A percentile compares a stretch with the other conserved stretches of the same genome.
These are phyloP conservation scores for Chironomus tepperi DNA, from an alignment of 1,140 invertebrate genomes.

Conservation along the genomic window DNA sequence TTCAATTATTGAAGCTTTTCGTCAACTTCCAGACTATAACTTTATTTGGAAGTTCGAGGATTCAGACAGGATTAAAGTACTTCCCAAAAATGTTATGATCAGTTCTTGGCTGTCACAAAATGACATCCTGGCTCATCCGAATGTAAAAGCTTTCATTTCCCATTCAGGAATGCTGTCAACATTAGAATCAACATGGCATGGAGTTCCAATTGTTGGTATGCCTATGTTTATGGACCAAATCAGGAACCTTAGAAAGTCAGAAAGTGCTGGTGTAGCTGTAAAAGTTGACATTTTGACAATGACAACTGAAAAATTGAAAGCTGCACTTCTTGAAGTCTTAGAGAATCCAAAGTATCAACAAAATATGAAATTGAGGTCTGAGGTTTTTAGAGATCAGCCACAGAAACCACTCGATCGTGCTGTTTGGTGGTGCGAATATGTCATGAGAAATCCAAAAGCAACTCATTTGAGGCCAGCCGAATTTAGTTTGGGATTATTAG, in stretches of 20 bases:
- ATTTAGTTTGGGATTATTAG: neutral
- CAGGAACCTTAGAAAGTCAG: neutral
- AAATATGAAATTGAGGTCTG: neutral
- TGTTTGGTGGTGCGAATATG: slow-evolving; percentile 26
- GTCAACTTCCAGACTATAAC: slow-evolving; percentile 36
- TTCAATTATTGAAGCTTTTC: slow-evolving; percentile 38
- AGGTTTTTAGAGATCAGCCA: slow-evolving; percentile 15
- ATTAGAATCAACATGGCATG: slow-evolving; percentile 42
- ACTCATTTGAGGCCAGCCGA: slow-evolving; percentile 1
- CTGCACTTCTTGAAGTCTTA: neutral
- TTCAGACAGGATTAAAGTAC: slow-evolving; percentile 31
- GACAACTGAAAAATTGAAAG: neutral
- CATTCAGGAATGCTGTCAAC: slow-evolving; percentile 43
- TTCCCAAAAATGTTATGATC: slow-evolving; percentile 43
- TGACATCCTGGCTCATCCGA: slow-evolving; percentile 36
- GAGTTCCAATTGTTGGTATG: slow-evolving; percentile 42
- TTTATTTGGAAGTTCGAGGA: slow-evolving; percentile 41
- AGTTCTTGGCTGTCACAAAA: slow-evolving; percentile 39
- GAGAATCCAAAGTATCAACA: neutral
- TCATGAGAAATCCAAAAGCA: slow-evolving; percentile 25
- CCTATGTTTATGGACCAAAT: slow-evolving; percentile 44
- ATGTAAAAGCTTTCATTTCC: slow-evolving; percentile 29
- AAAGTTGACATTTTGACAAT: slow-evolving; percentile 4
- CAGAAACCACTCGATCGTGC: slow-evolving; percentile 23
- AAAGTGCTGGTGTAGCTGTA: neutral